Percentiles rank a stretch among this genome's conserved stretches.
Conservation (phyloP, 2,888 invertebrate species). For the Drosophila eohydei region DNA sequence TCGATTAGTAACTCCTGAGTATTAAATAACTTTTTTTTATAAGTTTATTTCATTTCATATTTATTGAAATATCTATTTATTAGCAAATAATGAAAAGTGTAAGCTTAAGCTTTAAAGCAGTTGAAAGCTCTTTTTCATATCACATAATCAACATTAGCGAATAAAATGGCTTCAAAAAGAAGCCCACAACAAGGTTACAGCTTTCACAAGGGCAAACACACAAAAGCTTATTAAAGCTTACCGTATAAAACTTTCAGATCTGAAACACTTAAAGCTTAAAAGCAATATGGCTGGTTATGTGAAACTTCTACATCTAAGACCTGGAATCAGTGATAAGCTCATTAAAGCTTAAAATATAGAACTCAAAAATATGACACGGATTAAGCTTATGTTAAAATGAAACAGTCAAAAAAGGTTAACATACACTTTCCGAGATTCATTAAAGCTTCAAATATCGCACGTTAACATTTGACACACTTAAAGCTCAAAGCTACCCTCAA, state of each 20-base stretch:
- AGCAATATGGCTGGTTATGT: too few species aligned
- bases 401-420: too few species aligned
- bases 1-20: not conserved
- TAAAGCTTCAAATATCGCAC: not conserved
- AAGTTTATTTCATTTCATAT: not conserved
- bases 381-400: not conserved
- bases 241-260: too few species aligned
- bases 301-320: too few species aligned
- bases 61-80: too few species aligned
- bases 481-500: not conserved
- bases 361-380: not conserved
- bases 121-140: not conserved
- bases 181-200: too few species aligned
- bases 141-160: too few species aligned
- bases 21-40: not conserved
- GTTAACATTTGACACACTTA: not conserved
- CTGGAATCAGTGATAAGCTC: not conserved
- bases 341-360: not conserved
- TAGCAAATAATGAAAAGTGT: too few species aligned
- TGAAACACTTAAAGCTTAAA: too few species aligned
- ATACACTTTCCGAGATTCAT: not conserved
- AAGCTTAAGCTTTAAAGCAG: not conserved
- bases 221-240: too few species aligned
- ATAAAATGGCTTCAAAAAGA: too few species aligned
- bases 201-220: too few species aligned